phyloP scores from a whole-genome alignment of 1,140 invertebrate species.

The Lanistes nyassanus region DNA sequence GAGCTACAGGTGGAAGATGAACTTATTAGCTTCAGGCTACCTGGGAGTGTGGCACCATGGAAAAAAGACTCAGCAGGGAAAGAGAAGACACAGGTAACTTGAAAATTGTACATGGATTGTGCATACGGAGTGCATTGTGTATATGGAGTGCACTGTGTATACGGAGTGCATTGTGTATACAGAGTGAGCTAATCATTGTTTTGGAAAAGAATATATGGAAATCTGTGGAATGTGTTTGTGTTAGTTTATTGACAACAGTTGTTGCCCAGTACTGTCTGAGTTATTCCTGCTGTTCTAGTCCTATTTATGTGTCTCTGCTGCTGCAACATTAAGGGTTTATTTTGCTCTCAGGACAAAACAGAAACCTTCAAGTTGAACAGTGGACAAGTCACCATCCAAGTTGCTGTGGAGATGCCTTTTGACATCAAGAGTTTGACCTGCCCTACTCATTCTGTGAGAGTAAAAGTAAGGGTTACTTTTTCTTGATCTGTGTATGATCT shows the following conservation, averaged over 20 bases:
- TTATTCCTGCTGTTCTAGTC: too few relatives aligned
- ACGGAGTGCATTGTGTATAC: too few relatives aligned
- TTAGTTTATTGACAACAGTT: too few relatives aligned
- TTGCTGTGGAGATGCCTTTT: slow-evolving; percentile 65
- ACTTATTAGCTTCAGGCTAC: slow-evolving; percentile 65
- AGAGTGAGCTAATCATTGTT: too few relatives aligned
- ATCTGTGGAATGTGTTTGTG: too few relatives aligned
- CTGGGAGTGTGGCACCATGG: slow-evolving; percentile 65
- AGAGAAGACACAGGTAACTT: slow-evolving; percentile 56
- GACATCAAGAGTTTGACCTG: slow-evolving; percentile 58
- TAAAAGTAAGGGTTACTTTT: slow-evolving; percentile 50
- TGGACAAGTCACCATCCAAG: slow-evolving; percentile 48
- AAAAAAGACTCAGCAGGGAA: slow-evolving; percentile 52
- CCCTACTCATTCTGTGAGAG: slow-evolving; percentile 57
- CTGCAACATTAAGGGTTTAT: too few relatives aligned
- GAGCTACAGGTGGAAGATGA: slow-evolving; percentile 68
- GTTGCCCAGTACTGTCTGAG: too few relatives aligned
- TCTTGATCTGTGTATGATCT: slow-evolving; percentile 1
- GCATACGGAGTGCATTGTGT: too few relatives aligned
- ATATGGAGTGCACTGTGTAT: too few relatives aligned
- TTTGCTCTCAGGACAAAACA: slow-evolving; percentile 28
- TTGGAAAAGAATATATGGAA: too few relatives aligned
- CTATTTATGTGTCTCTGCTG: too few relatives aligned
- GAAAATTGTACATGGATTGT: too few relatives aligned
- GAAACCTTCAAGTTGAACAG: slow-evolving; percentile 42